phyloP scores from a whole-genome alignment of 2,888 invertebrate genomes.

The Artemia sinica region DNA sequence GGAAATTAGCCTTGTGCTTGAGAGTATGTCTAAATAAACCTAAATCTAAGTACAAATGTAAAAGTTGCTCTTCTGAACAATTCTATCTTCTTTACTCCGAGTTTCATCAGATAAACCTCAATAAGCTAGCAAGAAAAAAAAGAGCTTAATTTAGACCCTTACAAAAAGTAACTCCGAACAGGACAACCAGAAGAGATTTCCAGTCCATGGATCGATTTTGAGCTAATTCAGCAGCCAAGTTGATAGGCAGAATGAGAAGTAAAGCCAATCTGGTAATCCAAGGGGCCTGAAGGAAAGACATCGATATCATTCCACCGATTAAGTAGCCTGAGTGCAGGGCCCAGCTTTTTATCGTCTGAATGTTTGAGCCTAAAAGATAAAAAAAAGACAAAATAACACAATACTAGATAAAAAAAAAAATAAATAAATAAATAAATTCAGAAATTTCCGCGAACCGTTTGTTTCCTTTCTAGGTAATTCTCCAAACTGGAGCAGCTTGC shows the following conservation, averaged over 20 bases:
- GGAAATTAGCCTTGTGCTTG: no score
- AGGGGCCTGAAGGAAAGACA: neutral
- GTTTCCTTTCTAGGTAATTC: no score
- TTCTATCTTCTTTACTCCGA: no score
- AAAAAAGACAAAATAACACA: neutral
- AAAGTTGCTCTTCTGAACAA: no score
- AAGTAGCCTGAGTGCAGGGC: neutral
- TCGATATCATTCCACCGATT: slow-evolving; percentile 1
- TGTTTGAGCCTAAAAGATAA: neutral
- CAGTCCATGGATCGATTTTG: neutral
- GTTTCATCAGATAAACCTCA: no score
- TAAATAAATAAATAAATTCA: no score
- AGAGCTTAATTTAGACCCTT: neutral
- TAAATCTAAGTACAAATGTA: no score
- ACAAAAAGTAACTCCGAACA: neutral
- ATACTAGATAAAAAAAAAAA: no score
- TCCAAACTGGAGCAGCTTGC: no score
- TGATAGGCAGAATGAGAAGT: neutral
- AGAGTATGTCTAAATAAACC: no score
- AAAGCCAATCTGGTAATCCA: slow-evolving; percentile 2
- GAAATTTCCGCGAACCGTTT: no score
- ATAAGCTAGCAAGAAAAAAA: no score
- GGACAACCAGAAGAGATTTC: slow-evolving; percentile 3
- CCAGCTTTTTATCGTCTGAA: neutral
- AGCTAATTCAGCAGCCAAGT: slow-evolving; percentile 1